Evolutionary conservation across 2,797 vertebrate species (phyloP), one percentile per base, ranked within the genome.

Genomic region (Lepus oiostolus): DNA sequence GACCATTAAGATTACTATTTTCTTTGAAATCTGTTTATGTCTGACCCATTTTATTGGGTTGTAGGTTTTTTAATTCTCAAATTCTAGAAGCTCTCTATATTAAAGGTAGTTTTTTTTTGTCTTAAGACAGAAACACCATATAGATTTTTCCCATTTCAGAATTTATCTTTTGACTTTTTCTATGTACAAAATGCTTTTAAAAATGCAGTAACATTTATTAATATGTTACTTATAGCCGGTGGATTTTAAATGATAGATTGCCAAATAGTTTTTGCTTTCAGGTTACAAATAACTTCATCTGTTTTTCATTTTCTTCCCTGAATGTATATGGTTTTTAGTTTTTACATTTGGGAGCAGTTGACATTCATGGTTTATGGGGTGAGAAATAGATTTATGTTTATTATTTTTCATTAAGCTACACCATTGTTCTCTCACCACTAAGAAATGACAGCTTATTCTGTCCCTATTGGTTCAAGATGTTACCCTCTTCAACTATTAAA

Each of bases 361-460:
- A 60, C 88, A 82, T 85, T 91, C 58, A 75, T 90, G 81, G 16
- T 28, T 65, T 93, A 60, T 58, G 67, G 50, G 62, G 13, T 83
- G 28, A 86, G 42, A 92, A 92, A 90, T 52, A 5, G 60, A 72
- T 83, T 30, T 86, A 85, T 85, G 52, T 91, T 60, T 85, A 75
- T 91, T 90, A 80, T 62, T 88, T 84, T 89, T 81, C 28, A 26
- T 88, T 77, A 67, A n/a, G 26, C 4, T 85, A 32, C 76, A 47
- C 38, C 72, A 28, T 76, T 91, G 47, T 70, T 54, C 24, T 1
- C 32, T 68, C 24, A 32, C 12, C 35, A 63, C 83, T 65, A 52
- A 90, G 88, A 85, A 86, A 82, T 77, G 58, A 42, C 72, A 79
- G 54, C 6, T 17, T 12, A 13, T 54, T 10, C 12, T 30, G 47